Evolutionary conservation across 2,797 vertebrate species (phyloP).

Genomic region (Leuciscus waleckii): DNA sequence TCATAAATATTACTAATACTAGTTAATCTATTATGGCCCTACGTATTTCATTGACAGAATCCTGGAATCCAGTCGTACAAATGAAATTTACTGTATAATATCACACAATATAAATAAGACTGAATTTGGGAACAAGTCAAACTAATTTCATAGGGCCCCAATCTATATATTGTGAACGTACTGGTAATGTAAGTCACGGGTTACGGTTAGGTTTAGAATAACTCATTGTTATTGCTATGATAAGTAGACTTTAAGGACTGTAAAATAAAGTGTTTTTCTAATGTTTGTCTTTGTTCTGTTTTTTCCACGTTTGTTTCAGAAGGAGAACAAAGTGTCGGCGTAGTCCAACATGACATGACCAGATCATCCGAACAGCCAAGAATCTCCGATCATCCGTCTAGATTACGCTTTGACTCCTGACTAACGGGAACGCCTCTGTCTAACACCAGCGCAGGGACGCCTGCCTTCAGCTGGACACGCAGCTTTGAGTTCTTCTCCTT

Average conservation of each 20-base stretch:
- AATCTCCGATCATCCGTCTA: slow-evolving; percentile 77
- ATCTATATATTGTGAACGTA: no score
- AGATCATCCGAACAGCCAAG: slow-evolving; percentile 54
- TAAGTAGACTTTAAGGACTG: no score
- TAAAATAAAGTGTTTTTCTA: not conserved
- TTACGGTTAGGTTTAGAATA: no score
- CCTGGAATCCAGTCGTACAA: no score
- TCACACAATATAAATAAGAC: not conserved
- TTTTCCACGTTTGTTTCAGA: slow-evolving; percentile 77
- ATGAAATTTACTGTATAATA: not conserved
- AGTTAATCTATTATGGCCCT: not conserved
- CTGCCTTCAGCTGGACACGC: slow-evolving; percentile 79
- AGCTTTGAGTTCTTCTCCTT: slow-evolving; percentile 68
- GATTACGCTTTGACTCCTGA: slow-evolving; percentile 80
- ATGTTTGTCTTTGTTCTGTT: not conserved
- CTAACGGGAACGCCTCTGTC: slow-evolving; percentile 82
- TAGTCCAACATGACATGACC: slow-evolving; percentile 77
- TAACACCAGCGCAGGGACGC: slow-evolving; percentile 84
- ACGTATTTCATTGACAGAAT: not conserved
- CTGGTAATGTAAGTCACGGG: no score
- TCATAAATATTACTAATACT: not conserved
- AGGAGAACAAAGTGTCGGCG: slow-evolving; percentile 97
- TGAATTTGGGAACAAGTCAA: not conserved
- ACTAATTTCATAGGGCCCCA: no score
- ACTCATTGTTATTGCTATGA: no score